These are phyloP conservation scores for Stenchaetothrips biformis DNA, from an alignment of 2,888 invertebrate genomes.

Conservation along the genomic window DNA sequence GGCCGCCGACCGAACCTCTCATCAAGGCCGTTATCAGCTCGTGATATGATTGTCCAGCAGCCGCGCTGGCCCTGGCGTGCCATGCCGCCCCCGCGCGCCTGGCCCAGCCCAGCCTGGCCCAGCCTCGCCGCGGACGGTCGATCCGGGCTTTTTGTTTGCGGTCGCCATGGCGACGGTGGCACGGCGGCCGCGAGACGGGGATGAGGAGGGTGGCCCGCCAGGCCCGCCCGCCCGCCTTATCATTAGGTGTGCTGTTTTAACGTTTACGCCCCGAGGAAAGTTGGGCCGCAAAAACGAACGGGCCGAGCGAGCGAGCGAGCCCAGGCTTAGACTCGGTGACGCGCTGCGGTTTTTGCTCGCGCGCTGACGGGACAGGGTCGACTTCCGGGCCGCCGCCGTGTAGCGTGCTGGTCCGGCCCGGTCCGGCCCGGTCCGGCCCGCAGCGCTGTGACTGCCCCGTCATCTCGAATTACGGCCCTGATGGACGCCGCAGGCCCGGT, in stretches of 20 bases:
- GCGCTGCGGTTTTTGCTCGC: no score
- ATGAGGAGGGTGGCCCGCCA: no score
- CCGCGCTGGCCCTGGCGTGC: neutral
- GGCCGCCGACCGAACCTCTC: neutral
- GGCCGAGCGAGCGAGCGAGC: no score
- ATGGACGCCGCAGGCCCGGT: no score
- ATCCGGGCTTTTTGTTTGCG: slow-evolving; percentile 1
- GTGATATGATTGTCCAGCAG: neutral
- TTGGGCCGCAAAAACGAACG: no score
- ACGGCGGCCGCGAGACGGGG: neutral
- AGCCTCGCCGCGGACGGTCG: neutral
- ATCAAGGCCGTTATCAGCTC: neutral
- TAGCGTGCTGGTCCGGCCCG: neutral
- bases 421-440: neutral
- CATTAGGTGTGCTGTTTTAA: no score
- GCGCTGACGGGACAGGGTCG: no score
- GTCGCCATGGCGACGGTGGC: neutral
- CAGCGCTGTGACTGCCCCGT: neutral
- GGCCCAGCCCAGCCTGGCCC: neutral
- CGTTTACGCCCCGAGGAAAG: no score
- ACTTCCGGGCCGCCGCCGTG: no score
- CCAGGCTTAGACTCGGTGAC: no score
- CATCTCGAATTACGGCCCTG: neutral
- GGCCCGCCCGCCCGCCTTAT: no score
- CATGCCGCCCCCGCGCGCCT: neutral